phyloP scores from a whole-genome alignment of 2,797 vertebrate genomes.

The Cyclopterus lumpus region DNA sequence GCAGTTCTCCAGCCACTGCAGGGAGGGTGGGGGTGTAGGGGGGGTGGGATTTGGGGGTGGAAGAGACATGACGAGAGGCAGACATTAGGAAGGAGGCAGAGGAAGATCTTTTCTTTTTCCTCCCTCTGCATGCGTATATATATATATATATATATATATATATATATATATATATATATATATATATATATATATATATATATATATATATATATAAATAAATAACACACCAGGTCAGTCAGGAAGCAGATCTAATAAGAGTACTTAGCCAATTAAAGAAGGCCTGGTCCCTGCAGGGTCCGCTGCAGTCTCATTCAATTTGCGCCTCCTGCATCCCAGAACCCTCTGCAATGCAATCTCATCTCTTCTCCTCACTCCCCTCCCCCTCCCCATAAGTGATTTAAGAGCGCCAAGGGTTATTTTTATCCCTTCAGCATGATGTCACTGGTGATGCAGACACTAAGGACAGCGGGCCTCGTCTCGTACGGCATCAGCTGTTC shows the following conservation, averaged over 20 bases:
- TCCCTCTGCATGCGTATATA: neutral
- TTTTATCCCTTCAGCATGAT: constrained; percentile 73
- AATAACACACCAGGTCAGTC: too few relatives aligned
- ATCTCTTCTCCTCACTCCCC: constrained; percentile 70
- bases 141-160: too few relatives aligned
- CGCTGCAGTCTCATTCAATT: constrained; percentile 87
- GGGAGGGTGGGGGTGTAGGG: neutral
- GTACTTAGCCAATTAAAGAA: constrained; percentile 87
- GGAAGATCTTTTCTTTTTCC: neutral
- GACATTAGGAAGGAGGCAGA: neutral
- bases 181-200: too few relatives aligned
- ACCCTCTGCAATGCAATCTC: constrained; percentile 84
- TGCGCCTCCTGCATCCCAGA: constrained; percentile 82
- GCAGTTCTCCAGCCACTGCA: constrained; percentile 97
- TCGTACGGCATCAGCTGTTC: constrained; percentile 48
- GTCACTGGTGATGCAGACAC: constrained; percentile 58
- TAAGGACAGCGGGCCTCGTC: constrained; percentile 60
- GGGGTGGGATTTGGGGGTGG: neutral
- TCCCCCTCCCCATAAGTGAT: constrained; percentile 75
- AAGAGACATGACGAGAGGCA: neutral
- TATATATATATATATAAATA: too few relatives aligned
- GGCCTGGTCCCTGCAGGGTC: constrained; percentile 80
- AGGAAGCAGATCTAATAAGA: constrained; percentile 87
- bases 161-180: too few relatives aligned
- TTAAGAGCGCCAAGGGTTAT: constrained; percentile 75